Conservation (phyloP, 2,113 vertebrate genomes). For the Neolamprologus caudopunctatus region DNA sequence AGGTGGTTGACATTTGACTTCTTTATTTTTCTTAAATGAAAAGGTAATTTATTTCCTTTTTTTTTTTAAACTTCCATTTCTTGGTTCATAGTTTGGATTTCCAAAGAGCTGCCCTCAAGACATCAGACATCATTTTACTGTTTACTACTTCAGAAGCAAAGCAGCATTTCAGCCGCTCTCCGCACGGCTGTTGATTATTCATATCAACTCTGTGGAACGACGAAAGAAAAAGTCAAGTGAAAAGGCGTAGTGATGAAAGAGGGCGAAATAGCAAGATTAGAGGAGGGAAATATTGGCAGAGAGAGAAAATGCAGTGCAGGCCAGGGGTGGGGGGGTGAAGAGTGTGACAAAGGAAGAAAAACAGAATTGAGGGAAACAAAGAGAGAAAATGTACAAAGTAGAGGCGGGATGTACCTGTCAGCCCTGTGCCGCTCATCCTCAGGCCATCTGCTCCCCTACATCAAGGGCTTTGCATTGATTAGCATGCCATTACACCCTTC, state of each 20-base stretch:
- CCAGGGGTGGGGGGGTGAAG: neutral
- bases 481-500: constrained; percentile 59
- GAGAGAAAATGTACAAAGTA: neutral
- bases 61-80: neutral
- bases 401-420: constrained; percentile 43
- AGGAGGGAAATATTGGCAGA: constrained; percentile 20
- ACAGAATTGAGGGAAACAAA: neutral
- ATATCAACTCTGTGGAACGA: constrained; percentile 22
- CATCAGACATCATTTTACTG: constrained; percentile 13
- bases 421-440: constrained; percentile 42
- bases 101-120: constrained; percentile 6
- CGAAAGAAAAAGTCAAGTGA: constrained; percentile 26
- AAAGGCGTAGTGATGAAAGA: constrained; percentile 59
- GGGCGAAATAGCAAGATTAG: constrained; percentile 46
- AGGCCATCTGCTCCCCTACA: constrained; percentile 60
- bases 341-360: neutral
- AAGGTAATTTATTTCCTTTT: neutral
- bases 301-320: constrained; percentile 14
- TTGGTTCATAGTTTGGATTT: neutral
- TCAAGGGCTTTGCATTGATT: constrained; percentile 61
- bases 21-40: neutral
- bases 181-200: constrained; percentile 47
- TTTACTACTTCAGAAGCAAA: constrained; percentile 43
- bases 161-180: constrained; percentile 8
- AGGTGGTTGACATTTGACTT: neutral